Conservation (phyloP, 2,888 invertebrate species). For the Phaonia tiefii region DNA sequence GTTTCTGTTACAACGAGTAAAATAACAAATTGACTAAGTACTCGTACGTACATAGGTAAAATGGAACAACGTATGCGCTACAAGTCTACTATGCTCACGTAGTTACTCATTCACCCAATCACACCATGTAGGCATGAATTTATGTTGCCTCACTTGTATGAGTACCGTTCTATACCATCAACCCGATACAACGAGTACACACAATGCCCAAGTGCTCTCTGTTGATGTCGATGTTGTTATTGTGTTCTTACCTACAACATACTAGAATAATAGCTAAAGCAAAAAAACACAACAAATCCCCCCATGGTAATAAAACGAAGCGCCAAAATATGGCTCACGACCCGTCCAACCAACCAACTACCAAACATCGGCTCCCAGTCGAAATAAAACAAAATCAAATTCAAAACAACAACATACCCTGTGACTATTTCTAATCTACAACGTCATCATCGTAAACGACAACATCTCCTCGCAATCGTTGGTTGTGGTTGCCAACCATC, state of each 20-base stretch:
- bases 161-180: no score
- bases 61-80: no score
- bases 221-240: background rate
- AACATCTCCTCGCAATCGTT: no score
- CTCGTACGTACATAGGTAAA: no score
- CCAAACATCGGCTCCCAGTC: slow-evolving; percentile 59
- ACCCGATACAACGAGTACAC: no score
- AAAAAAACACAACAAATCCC: slow-evolving; percentile 6
- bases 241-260: background rate
- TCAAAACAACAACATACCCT: slow-evolving; percentile 66
- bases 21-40: no score
- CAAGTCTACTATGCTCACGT: no score
- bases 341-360: slow-evolving; percentile 46
- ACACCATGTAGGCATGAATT: no score
- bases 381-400: slow-evolving; percentile 67
- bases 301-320: slow-evolving; percentile 36
- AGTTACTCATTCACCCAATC: no score
- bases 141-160: no score
- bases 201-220: no score
- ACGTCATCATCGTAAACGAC: background rate
- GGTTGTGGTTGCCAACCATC: background rate
- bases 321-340: background rate
- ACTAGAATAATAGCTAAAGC: background rate
- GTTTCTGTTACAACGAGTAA: no score
- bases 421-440: slow-evolving; percentile 60